Evolutionary conservation across 2,888 invertebrate genomes (phyloP).

Genomic region (Coremacera marginata): DNA sequence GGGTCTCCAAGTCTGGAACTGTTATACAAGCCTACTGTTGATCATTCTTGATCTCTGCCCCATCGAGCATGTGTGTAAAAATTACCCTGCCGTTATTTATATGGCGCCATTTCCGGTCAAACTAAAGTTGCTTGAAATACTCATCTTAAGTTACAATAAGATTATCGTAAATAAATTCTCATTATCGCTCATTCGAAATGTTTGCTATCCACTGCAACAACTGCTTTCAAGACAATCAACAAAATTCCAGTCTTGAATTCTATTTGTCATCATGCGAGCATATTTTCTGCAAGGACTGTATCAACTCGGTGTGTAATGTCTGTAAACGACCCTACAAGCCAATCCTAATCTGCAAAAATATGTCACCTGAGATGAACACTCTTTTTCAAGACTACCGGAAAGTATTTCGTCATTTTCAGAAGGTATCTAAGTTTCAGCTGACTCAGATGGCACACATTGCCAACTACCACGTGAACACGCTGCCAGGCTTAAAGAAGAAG

Average conservation of each 20-base stretch:
- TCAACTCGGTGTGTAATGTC: slow-evolving; percentile 37
- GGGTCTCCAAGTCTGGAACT: too few relatives aligned
- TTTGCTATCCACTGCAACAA: slow-evolving; percentile 46
- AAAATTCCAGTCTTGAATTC: slow-evolving; percentile 32
- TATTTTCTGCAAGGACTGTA: slow-evolving; percentile 45
- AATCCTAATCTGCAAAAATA: slow-evolving; percentile 40
- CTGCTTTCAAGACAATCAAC: slow-evolving; percentile 43
- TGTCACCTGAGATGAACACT: slow-evolving; percentile 42
- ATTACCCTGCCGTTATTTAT: too few relatives aligned
- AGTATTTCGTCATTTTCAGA: slow-evolving; percentile 39
- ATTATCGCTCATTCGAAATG: slow-evolving; percentile 33
- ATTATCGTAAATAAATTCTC: too few relatives aligned
- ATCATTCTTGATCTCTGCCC: too few relatives aligned
- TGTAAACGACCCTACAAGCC: slow-evolving; percentile 42
- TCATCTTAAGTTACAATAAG: too few relatives aligned
- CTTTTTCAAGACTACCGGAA: slow-evolving; percentile 43
- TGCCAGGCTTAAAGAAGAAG: slow-evolving; percentile 31
- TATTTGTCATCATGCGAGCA: slow-evolving; percentile 47
- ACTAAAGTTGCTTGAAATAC: too few relatives aligned
- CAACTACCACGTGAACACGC: slow-evolving; percentile 26
- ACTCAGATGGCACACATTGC: slow-evolving; percentile 40
- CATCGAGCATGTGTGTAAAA: too few relatives aligned
- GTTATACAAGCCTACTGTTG: too few relatives aligned
- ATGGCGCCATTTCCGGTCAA: too few relatives aligned
- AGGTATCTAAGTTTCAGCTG: slow-evolving; percentile 45